Percentiles rank a stretch among this genome's conserved stretches.
Conservation (phyloP, 2,113 vertebrate genomes). For the Chamaetylas fuelleborni region DNA sequence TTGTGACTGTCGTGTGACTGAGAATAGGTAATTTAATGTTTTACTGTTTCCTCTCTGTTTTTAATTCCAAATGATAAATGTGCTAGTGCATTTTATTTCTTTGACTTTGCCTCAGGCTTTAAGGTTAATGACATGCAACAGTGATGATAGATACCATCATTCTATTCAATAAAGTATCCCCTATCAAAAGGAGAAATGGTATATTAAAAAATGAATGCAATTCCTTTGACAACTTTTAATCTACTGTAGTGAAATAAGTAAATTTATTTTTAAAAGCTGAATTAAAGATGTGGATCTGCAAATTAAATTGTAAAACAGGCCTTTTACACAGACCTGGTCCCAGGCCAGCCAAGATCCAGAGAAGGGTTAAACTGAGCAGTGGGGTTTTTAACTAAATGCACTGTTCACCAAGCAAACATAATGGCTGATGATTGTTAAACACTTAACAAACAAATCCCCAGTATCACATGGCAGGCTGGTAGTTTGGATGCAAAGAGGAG, state of each 20-base stretch:
- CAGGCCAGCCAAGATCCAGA: background rate
- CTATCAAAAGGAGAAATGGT: background rate
- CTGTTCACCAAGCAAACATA: background rate
- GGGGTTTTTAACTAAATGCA: background rate
- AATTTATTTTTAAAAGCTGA: background rate
- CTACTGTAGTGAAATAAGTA: background rate
- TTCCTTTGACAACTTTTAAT: background rate
- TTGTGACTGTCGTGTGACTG: background rate
- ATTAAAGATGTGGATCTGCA: background rate
- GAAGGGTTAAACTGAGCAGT: background rate
- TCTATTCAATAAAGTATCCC: background rate
- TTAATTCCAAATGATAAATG: background rate
- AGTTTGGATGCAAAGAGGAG: background rate
- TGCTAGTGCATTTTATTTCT: constrained; percentile 49
- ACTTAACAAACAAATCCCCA: background rate
- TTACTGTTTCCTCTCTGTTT: background rate
- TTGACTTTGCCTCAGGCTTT: constrained; percentile 52
- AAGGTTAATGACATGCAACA: constrained; percentile 26
- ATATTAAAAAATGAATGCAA: background rate
- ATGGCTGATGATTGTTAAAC: background rate
- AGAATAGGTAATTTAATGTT: background rate
- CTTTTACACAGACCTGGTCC: background rate
- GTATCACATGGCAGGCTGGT: background rate
- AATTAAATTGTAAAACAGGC: background rate
- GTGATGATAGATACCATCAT: constrained; percentile 3